Conservation (phyloP, 2,888 invertebrate genomes). For the Pammene fasciana region DNA sequence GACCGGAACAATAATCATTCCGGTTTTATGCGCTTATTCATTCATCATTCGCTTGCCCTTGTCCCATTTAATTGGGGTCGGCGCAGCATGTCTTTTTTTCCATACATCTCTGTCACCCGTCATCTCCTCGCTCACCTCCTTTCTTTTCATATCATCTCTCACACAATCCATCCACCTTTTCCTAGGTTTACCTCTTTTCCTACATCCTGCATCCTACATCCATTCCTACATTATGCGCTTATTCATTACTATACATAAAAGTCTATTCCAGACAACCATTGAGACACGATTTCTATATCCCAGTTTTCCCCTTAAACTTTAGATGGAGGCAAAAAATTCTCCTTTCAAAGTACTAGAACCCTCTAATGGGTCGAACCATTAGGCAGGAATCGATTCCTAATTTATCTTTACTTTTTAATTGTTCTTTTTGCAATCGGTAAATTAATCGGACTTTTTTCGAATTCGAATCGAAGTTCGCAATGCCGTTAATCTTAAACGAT, state of each 20-base stretch:
- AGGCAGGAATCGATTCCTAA: slow-evolving; percentile 80
- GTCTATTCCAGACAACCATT: slow-evolving; percentile 44
- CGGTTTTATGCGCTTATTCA: too few species aligned
- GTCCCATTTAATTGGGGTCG: too few species aligned
- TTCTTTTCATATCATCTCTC: too few species aligned
- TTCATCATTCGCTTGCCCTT: too few species aligned
- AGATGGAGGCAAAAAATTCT: slow-evolving; percentile 68
- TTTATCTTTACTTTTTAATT: slow-evolving; percentile 77
- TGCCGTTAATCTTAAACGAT: slow-evolving; percentile 64
- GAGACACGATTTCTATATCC: slow-evolving; percentile 48
- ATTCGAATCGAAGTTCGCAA: slow-evolving; percentile 61
- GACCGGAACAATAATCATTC: too few species aligned
- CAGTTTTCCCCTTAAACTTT: slow-evolving; percentile 61
- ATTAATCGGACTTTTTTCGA: slow-evolving; percentile 63
- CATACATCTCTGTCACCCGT: too few species aligned
- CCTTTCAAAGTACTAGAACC: slow-evolving; percentile 73
- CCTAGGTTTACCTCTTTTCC: too few species aligned
- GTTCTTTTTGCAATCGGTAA: slow-evolving; percentile 70
- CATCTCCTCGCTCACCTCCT: too few species aligned
- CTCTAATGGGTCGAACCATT: slow-evolving; percentile 79
- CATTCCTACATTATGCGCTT: too few species aligned
- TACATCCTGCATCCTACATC: too few species aligned
- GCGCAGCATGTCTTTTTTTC: too few species aligned
- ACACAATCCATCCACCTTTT: too few species aligned
- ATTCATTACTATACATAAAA: not conserved